Base-by-base conservation (phyloP, 2,888 invertebrate species). In the Lamellibrachia satsuma region DNA sequence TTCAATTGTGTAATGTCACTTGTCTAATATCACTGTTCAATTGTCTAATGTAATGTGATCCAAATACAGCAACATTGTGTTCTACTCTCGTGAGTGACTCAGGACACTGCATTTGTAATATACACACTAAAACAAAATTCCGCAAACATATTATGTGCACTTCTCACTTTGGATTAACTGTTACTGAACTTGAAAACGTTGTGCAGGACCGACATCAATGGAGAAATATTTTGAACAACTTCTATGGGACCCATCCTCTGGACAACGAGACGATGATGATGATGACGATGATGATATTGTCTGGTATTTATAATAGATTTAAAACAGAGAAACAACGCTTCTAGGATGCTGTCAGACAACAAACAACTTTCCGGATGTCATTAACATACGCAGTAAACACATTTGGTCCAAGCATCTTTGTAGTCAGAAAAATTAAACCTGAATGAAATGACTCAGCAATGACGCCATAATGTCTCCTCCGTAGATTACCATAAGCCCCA, bases 381-480 rank as follows among this genome's bases (percentile, higher is more conserved):
- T 22, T 27, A 91, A 39, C 39, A 15, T 52, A 7, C 2, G 27
- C 11, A 27, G 22, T 15, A 52, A 91, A 52, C 27, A 0, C 15
- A 91, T n/a, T 27, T 91, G 91, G 91, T 22, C 91, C 22, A 22
- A 22, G 91, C 27, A 4, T 27, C 91, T 91, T 91, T 91, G 91
- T 91, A n/a, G 91, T 22, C 22, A 22, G 15, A n/a, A n/a, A 91
- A 27, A 39, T 91, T 91, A 91, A 91, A 91, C 27, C 39, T n/a
- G 27, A 15, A 27, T n/a, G 27, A 91, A 27, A 91, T 91, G 22
- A 27, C 27, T 91, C 22, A 7, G 11, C 91, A 9, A 91, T 91
- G 91, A 27, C 39, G 91, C 91, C 91, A 91, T 27, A 39, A 27
- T 91, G 91, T 91, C 91, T 91, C 91, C 91, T 91, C 91, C n/a